Evolutionary conservation across 2,113 vertebrate species (phyloP).

Genomic region (Synchiropus splendidus): DNA sequence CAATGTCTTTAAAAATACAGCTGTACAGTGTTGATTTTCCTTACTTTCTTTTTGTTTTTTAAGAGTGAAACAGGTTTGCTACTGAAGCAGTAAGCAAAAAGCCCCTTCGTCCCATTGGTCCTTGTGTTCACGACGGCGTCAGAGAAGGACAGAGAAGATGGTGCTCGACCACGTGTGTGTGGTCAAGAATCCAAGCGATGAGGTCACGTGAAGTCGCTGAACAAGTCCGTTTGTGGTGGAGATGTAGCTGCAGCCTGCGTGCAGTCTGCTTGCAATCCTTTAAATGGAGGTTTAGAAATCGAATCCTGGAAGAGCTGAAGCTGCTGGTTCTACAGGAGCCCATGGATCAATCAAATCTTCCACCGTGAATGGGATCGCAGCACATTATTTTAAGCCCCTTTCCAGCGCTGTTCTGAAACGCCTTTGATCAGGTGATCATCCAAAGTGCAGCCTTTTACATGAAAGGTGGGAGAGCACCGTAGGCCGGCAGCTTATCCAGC

Average conservation of each 20-base stretch:
- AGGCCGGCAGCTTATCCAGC: conserved; percentile 15
- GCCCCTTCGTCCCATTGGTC: conserved; percentile 60
- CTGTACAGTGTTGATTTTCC: conserved; percentile 6
- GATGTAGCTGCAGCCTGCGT: no score
- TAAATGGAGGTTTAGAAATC: no score
- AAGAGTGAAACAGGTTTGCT: conserved; percentile 44
- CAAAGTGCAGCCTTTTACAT: conserved; percentile 24
- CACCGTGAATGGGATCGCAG: conserved; percentile 5
- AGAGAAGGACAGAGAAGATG: conserved; percentile 19
- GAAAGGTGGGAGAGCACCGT: conserved; percentile 5
- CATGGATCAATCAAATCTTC: conserved; percentile 9
- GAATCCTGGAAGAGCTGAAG: no score
- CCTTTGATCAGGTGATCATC: conserved; percentile 14
- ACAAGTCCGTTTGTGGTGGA: conserved; percentile 33
- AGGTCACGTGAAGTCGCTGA: conserved; percentile 30
- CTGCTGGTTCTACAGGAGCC: conserved; percentile 1
- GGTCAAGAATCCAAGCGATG: conserved; percentile 13
- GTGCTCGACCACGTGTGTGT: conserved; percentile 7
- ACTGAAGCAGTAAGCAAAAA: conserved; percentile 54
- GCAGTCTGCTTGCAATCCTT: no score
- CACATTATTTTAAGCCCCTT: conserved; percentile 6
- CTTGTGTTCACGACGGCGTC: conserved; percentile 17
- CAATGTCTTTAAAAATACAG: no score
- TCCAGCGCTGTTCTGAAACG: conserved; percentile 7
- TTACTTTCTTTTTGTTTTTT: no score